Base-by-base conservation (phyloP, 2,888 invertebrate genomes). In the Dichetophora obliterata region DNA sequence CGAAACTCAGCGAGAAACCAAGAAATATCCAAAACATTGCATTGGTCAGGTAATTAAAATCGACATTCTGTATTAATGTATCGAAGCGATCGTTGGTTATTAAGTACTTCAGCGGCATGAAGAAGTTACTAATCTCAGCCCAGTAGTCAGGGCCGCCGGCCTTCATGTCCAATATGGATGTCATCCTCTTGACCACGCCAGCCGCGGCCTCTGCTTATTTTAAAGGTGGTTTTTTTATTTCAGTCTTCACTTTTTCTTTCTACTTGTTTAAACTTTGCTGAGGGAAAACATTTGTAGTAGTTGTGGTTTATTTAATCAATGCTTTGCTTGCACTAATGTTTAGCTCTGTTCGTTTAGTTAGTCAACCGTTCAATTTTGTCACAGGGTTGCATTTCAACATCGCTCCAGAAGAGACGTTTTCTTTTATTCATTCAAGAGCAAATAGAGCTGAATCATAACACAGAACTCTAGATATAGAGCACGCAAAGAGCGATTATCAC, bases 1-100 rank as follows among this genome's bases (percentile, higher is more conserved):
- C 84, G 78, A 87, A 89, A 59, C 88, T 86, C 24, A 83, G 80
- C 70, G 85, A 83, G 68, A 87, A 83, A 59, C 84, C 78, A 54
- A 88, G 77, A 77, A 89, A 87, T 77, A 89, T 88, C 90, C 89
- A 89, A 79, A 89, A 89, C 59, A 89, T 84, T 3, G 85, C 85
- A 82, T 89, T 89, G 19, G 85, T 81, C 80, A 89, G 84, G 83
- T 88, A 88, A 83, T 85, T 85, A 11, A 89, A 80, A 75, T 87
- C 85, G 8, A 89, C 85, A 78, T 88, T 87, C 78, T 88, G 85
- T 34, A 89, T 83, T n/a, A 89, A 77, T 5, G 86, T 82, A 69
- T 89, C 88, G 71, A 88, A 87, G 22, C 86, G 85, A 66, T 87
- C 85, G 77, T 84, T 85, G 37, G 85, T 85, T 9, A 89, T 85